Evolutionary conservation across 1,140 invertebrate species (phyloP).

Genomic region (Notospermus geniculatus): DNA sequence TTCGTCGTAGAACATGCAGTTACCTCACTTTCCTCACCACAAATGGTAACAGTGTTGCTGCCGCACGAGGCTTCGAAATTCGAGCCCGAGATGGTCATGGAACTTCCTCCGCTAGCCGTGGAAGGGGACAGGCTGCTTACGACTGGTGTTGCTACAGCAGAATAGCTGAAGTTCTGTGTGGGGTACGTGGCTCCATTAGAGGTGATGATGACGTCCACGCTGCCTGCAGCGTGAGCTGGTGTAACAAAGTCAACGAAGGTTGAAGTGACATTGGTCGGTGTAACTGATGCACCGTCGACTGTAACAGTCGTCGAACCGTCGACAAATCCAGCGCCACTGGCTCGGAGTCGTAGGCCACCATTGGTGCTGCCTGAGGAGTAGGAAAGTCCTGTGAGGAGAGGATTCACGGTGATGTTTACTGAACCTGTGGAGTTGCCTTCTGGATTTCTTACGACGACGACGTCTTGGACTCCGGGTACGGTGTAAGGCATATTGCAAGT

Average conservation of each 20-base stretch:
- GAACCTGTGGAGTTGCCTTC: background rate
- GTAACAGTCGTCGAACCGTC: background rate
- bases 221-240: background rate
- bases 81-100: constrained; percentile 27
- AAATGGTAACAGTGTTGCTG: constrained; percentile 30
- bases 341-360: background rate
- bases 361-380: background rate
- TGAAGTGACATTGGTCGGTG: background rate
- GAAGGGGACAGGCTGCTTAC: background rate
- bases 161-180: background rate
- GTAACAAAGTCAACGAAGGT: background rate
- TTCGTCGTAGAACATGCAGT: constrained; percentile 4
- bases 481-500: background rate
- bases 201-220: background rate
- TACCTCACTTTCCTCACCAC: constrained; percentile 24
- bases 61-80: constrained; percentile 22
- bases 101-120: background rate
- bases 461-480: background rate
- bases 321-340: background rate
- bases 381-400: background rate
- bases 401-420: background rate
- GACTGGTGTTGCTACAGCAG: background rate
- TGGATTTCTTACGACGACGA: background rate
- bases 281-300: background rate
- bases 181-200: background rate